Evolutionary conservation across 2,797 vertebrate genomes (phyloP).

Genomic region (Alauda arvensis): DNA sequence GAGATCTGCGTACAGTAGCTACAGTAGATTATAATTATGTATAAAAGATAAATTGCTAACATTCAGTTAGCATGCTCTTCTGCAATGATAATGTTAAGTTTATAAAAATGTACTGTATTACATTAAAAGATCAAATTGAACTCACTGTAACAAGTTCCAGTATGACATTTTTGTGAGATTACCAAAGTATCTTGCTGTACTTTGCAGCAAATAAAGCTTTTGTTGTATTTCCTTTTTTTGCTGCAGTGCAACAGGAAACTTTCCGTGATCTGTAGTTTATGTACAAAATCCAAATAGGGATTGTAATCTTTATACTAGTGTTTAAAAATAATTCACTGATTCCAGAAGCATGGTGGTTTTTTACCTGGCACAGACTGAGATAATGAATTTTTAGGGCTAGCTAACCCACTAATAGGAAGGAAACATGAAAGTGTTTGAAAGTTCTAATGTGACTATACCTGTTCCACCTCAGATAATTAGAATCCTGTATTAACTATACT

Average conservation of each 20-base stretch:
- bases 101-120: conserved; percentile 70
- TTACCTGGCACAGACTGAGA: neutral
- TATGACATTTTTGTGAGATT: conserved; percentile 60
- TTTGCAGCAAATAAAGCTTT: conserved; percentile 40
- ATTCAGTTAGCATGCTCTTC: conserved; percentile 65
- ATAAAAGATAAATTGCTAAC: conserved; percentile 66
- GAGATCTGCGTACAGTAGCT: conserved; percentile 66
- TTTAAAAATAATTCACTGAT: conserved; percentile 33
- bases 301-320: conserved; percentile 8
- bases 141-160: conserved; percentile 63
- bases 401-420: neutral
- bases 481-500: neutral
- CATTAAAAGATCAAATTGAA: conserved; percentile 66
- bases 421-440: neutral
- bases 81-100: conserved; percentile 66
- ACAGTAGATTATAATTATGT: conserved; percentile 67
- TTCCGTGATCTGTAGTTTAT: conserved; percentile 53
- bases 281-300: conserved; percentile 37
- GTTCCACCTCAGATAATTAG: neutral
- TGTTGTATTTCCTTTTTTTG: conserved; percentile 42
- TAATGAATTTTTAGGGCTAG: neutral
- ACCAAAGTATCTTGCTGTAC: conserved; percentile 57
- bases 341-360: conserved; percentile 39
- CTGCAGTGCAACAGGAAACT: conserved; percentile 63
- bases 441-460: neutral